Base-by-base conservation (phyloP, 2,797 vertebrate genomes). In the Percopsis omiscomaycus region DNA sequence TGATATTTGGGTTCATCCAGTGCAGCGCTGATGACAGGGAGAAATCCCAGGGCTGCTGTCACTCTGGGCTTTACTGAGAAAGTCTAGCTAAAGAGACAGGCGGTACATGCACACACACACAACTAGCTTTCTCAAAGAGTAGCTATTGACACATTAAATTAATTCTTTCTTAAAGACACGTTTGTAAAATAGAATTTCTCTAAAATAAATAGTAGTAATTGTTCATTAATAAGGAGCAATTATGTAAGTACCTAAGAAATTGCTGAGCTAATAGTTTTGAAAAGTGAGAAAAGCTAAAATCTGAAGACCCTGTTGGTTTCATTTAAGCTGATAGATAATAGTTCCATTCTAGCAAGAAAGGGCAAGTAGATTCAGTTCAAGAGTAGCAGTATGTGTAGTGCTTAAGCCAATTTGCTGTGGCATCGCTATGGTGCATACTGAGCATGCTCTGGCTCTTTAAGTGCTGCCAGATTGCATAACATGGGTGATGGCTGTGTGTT, bases 361-460 rank as follows among this genome's bases (percentile, higher is more conserved):
- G 78, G 78, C 76, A 85, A 87, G 85, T 79, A 81, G 85, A 86
- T 74, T 75, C 77, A 77, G 74, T 79, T 84, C 68, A 80, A 76
- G 83, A 86, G 82, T 86, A 84, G 81, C 32, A 44, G 27, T 79
- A 81, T 68, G 77, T 82, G 78, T 72, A 74, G 75, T 74, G 83
- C 80, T 86, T 88, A 89, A 92, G 89, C 88, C 90, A 90, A 89
- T 91, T 91, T 85, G 88, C 86, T 83, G 67, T 87, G 88, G 87
- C 88, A 85, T 79, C 69, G 84, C 79, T 81, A 30, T 68, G 71
- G 75, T 67, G 82, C 79, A 83, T 79, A 90, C 88, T 88, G 90
- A 91, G 89, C 86, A 86, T 83, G 88, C 81, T 78, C 79, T 68
- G 85, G 75, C 84, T 87, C 72, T 37, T 37, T 5, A 37, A 6